phyloP scores from a whole-genome alignment of 1,140 invertebrate species.

The Varroa destructor region DNA sequence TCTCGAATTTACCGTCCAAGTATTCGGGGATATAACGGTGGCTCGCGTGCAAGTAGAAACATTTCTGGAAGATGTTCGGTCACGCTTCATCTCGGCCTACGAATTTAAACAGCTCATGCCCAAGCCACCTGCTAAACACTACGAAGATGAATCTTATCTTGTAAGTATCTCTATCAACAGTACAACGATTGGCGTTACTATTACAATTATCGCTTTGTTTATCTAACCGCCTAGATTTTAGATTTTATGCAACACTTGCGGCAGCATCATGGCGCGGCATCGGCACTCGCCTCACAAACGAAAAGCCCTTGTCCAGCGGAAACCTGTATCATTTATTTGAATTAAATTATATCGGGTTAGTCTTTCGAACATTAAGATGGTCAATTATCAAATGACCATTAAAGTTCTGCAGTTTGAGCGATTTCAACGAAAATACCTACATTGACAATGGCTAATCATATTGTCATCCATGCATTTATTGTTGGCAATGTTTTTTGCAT shows the following conservation, averaged over 20 bases:
- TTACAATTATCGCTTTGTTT: not conserved
- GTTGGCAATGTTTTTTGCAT: too few relatives aligned
- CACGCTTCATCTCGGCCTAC: not conserved
- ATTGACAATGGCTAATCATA: too few relatives aligned
- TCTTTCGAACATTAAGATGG: too few relatives aligned
- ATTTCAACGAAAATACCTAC: too few relatives aligned
- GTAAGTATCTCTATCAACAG: not conserved
- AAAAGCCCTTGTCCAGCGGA: not conserved
- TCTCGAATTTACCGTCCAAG: constrained; percentile 1
- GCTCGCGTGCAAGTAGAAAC: not conserved
- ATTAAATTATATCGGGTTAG: too few relatives aligned
- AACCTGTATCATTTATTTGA: not conserved
- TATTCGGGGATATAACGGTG: not conserved
- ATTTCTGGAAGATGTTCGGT: not conserved
- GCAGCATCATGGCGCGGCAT: too few relatives aligned
- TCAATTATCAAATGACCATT: too few relatives aligned
- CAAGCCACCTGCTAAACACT: constrained; percentile 9
- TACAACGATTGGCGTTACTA: not conserved
- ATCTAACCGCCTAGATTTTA: not conserved
- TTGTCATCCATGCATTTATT: too few relatives aligned
- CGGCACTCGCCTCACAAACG: not conserved
- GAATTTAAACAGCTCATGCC: not conserved
- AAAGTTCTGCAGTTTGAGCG: too few relatives aligned
- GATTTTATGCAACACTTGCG: not conserved
- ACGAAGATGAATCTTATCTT: constrained; percentile 19